Evolutionary conservation across 1,140 invertebrate species (phyloP).

Genomic region (Panagrolaimus sp.): DNA sequence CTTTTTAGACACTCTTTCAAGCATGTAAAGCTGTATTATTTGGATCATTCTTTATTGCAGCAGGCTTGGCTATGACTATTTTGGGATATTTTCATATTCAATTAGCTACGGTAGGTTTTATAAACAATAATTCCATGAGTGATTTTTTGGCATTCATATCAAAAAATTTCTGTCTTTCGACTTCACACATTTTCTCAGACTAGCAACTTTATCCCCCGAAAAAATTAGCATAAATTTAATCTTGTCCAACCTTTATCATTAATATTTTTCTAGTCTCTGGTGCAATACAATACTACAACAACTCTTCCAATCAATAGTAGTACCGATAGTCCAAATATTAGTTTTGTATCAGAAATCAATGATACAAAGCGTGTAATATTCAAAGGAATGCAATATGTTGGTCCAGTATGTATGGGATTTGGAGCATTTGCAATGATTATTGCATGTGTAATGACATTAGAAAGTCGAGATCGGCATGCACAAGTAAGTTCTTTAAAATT

Average conservation of each 20-base stretch:
- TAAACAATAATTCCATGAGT: too few species aligned
- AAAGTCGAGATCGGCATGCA: conserved; percentile 52
- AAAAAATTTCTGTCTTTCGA: too few species aligned
- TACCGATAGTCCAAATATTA: too few species aligned
- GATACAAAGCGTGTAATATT: conserved; percentile 5
- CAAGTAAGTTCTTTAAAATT: conserved; percentile 36
- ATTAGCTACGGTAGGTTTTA: conserved; percentile 44
- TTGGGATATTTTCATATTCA: conserved; percentile 54
- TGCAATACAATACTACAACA: too few species aligned
- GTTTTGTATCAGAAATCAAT: conserved; percentile 16
- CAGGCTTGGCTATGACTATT: conserved; percentile 53
- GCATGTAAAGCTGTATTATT: conserved; percentile 52
- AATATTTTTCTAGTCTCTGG: too few species aligned
- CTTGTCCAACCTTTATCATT: too few species aligned
- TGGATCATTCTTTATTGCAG: conserved; percentile 44
- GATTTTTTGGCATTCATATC: too few species aligned
- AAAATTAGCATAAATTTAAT: too few species aligned
- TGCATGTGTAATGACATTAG: conserved; percentile 56
- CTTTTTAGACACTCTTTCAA: conserved; percentile 54
- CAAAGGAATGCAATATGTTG: conserved; percentile 56
- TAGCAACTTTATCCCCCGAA: too few species aligned
- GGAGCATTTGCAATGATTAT: conserved; percentile 50
- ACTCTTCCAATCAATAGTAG: conserved; percentile 10
- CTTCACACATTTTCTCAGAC: too few species aligned
- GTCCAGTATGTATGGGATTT: conserved; percentile 54